Evolutionary conservation across 2,113 vertebrate genomes (phyloP), one percentile per base, ranked within the genome.

Genomic region (Vanacampus margaritifer): DNA sequence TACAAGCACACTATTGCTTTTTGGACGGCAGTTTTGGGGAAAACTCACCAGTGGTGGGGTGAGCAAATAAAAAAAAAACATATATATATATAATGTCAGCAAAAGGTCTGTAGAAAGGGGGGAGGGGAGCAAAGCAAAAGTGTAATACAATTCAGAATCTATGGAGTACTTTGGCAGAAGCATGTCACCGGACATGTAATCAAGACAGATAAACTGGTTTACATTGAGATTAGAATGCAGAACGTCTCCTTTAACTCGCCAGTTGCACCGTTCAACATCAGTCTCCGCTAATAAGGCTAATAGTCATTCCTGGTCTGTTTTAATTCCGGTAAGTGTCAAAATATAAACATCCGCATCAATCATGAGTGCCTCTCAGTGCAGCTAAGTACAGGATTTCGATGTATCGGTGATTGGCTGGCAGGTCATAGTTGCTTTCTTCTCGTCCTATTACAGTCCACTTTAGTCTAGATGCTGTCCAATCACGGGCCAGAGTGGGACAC

Each of bases 391-490:
- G 14, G 5, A 41, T 37, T 23, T 51, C 3, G 26, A 0, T 9
- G 12, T 36, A 28, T 32, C n/a, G n/a, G 13, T 60, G 32, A 46
- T 50, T 17, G 5, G 7, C n/a, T 2, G 6, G 10, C 32, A 24
- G 39, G 32, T 50, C 5, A 11, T 32, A 7, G 26, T 57, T 17
- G 26, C 13, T 32, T 32, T 32, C 14, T 57, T 57, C 1, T 19
- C 54, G 26, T 35, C 26, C 54, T 32, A 32, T 57, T 32, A 57
- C 13, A 14, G 16, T 39, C 4, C 17, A 5, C 1, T 36, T 59
- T 37, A 51, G 48, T 51, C 2, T 17, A 16, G 54, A 23, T 37
- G 4, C 78, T 0, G 56, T 50, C 89, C 88, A 90, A 89, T 90
- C 83, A 83, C 17, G 75, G 90, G 84, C 1, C 6, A 54, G 69